These are phyloP conservation scores for Lysiphlebus fabarum DNA, from an alignment of 1,140 invertebrate species.

Conservation along the genomic window DNA sequence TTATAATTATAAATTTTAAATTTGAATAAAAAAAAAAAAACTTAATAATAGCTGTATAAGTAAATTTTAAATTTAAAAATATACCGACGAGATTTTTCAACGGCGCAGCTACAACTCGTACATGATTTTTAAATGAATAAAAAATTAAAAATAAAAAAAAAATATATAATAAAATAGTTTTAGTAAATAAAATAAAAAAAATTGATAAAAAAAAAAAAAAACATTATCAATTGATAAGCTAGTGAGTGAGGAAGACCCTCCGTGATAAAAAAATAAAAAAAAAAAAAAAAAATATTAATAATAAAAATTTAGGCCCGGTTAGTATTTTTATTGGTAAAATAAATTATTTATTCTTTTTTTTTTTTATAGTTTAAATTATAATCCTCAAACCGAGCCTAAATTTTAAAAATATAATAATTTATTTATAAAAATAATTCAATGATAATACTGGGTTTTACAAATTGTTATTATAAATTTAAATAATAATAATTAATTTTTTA, in stretches of 20 bases:
- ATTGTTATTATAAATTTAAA: too few relatives aligned
- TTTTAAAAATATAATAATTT: background rate
- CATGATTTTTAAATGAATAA: slow-evolving; percentile 43
- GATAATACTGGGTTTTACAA: background rate
- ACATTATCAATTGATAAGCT: background rate
- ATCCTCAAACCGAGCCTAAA: background rate
- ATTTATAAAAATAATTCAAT: slow-evolving; percentile 2
- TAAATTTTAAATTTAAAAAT: slow-evolving; percentile 20
- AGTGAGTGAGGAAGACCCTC: slow-evolving; percentile 6
- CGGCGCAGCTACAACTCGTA: slow-evolving; percentile 47
- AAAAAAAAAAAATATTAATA: too few relatives aligned
- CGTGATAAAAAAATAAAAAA: too few relatives aligned
- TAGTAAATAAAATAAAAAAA: slow-evolving; percentile 9
- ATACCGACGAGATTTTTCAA: slow-evolving; percentile 36
- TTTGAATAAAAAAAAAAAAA: slow-evolving; percentile 9
- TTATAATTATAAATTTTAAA: background rate
- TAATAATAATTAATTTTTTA: too few relatives aligned
- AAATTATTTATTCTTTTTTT: background rate
- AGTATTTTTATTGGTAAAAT: too few relatives aligned
- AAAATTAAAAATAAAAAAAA: background rate
- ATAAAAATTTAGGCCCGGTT: too few relatives aligned
- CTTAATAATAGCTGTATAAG: background rate
- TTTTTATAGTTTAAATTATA: background rate
- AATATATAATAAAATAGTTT: slow-evolving; percentile 9
- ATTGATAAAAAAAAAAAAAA: background rate